These are phyloP conservation scores for Ammodytes marinus DNA, from an alignment of 2,113 vertebrate species.

Conservation along the genomic window DNA sequence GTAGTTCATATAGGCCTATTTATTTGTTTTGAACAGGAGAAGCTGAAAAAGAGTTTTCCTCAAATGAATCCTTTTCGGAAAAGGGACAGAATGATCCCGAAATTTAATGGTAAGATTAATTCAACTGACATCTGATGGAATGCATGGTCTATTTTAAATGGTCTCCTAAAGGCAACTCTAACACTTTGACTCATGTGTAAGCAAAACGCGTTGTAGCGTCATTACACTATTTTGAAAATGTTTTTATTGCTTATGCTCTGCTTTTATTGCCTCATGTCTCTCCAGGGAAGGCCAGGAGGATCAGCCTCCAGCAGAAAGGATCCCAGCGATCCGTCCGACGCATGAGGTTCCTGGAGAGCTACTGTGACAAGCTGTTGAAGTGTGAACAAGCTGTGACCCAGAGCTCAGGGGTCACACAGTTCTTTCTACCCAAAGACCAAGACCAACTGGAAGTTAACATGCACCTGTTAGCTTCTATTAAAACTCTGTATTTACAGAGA, in stretches of 20 bases:
- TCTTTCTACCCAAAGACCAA: conserved; percentile 87
- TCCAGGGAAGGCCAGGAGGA: conserved; percentile 65
- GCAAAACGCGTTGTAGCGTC: no score
- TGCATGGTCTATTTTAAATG: neutral
- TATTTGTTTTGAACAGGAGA: conserved; percentile 79
- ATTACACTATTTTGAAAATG: no score
- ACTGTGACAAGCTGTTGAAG: conserved; percentile 83
- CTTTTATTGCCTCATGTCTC: neutral
- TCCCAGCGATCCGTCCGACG: conserved; percentile 65
- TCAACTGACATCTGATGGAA: neutral
- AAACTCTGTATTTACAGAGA: conserved; percentile 49
- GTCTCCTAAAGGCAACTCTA: no score
- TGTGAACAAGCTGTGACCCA: conserved; percentile 71
- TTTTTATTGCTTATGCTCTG: no score
- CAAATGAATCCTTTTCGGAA: conserved; percentile 76
- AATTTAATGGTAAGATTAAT: conserved; percentile 77
- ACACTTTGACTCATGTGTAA: no score
- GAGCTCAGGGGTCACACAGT: conserved; percentile 82
- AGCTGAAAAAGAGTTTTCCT: conserved; percentile 88
- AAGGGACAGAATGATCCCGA: conserved; percentile 78
- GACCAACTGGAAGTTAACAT: conserved; percentile 72
- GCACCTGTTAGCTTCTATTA: neutral
- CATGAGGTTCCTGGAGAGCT: conserved; percentile 87
- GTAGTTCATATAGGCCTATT: no score
- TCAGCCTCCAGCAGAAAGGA: conserved; percentile 68